Base-by-base conservation (phyloP, 2,113 vertebrate species). In the Cryptoleucopteryx plumbea region DNA sequence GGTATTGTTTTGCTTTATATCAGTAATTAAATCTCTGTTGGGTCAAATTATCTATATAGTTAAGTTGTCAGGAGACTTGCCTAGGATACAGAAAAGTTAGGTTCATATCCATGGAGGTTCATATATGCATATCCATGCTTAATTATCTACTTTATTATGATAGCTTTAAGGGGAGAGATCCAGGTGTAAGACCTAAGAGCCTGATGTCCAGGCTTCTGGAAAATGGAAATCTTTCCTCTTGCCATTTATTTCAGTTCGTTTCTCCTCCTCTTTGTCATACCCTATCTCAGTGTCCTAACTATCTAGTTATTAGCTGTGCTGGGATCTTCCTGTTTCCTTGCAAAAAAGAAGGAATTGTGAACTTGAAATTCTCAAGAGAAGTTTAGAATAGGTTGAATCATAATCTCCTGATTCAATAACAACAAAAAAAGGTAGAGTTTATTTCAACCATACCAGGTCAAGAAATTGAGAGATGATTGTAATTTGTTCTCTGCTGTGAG, bases 11-110 rank as follows among this genome's bases (percentile, higher is more conserved):
- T 96, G 61, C 56, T 91, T 96, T 86, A 40, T 93, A 85, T 93
- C 91, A 89, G 70, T 93, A 96, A 95, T 93, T 96, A 93, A 89
- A 93, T 96, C 80, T 93, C 84, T 86, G 34, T 87, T 94, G 94
- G 78, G 68, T 96, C 73, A 95, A 89, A 93, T 91, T 84, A 82
- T 66, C 73, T 71, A 81, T 56, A 36, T 27, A 63, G 91, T 67
- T 73, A 91, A 91, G 77, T 75, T 82, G 52, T 94, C 73, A 75
- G 61, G 78, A 93, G 73, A 82, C 65, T 82, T 94, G 40, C 43
- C 61, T 89, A 63, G 21, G 68, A 82, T 87, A 61, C 34, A 63
- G 70, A 71, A 84, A 56, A 87, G 38, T 71, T 77, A 63, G 22
- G 55, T 95, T 93, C 2, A 5, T 71, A 55, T 83, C 77, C 73